phyloP scores from a whole-genome alignment of 2,888 invertebrate species.

The Napeogenes sylphis region DNA sequence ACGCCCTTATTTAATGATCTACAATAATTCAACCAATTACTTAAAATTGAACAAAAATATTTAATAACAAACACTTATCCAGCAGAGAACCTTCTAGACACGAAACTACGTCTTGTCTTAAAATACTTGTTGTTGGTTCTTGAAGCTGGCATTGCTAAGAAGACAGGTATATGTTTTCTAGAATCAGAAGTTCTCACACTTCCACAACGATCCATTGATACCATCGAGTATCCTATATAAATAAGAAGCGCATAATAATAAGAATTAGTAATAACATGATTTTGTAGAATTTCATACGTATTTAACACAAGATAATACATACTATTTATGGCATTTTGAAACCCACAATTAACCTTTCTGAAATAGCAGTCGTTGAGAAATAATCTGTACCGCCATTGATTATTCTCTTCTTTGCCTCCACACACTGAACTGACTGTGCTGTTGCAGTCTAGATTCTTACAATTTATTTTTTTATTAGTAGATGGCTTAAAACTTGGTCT shows the following conservation, averaged over 20 bases:
- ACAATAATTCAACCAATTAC: constrained; percentile 5
- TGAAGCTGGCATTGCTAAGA: constrained; percentile 18
- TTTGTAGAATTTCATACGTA: neutral
- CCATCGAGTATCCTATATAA: constrained; percentile 46
- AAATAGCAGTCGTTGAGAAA: constrained; percentile 64
- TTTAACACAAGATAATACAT: constrained; percentile 36
- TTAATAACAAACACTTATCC: neutral
- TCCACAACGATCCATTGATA: constrained; percentile 41
- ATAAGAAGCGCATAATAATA: neutral
- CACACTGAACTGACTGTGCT: constrained; percentile 47
- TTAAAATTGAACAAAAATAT: constrained; percentile 3
- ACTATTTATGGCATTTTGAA: constrained; percentile 54
- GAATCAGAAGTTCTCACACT: constrained; percentile 35
- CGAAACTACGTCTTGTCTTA: constrained; percentile 35
- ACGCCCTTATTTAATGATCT: constrained; percentile 46
- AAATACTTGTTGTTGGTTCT: constrained; percentile 6
- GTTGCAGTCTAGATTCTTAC: constrained; percentile 50
- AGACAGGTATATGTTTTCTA: constrained; percentile 25
- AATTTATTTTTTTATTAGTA: constrained; percentile 33
- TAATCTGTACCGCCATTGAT: constrained; percentile 45
- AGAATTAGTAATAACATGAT: neutral
- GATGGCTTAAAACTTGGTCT: neutral
- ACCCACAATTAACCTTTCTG: constrained; percentile 62
- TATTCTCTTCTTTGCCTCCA: constrained; percentile 48
- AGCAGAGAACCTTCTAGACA: constrained; percentile 49